These are phyloP conservation scores for Carettochelys insculpta DNA, from an alignment of 2,113 vertebrate species.

Conservation along the genomic window DNA sequence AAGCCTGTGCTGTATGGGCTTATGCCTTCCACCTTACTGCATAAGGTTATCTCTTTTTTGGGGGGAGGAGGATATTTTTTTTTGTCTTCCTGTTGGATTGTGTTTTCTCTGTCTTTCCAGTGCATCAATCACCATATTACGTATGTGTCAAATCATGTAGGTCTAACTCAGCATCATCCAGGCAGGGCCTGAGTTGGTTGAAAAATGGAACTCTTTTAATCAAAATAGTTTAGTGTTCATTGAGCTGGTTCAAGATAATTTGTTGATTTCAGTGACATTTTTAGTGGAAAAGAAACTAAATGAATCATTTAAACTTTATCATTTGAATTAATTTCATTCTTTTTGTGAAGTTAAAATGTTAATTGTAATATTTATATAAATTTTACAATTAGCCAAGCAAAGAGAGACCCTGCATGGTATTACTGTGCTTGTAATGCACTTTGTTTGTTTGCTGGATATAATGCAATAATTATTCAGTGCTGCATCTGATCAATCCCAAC, in stretches of 20 bases:
- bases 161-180: no score
- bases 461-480: background rate
- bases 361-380: background rate
- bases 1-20: no score
- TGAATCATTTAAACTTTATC: background rate
- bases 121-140: no score
- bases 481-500: background rate
- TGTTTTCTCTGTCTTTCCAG: no score
- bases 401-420: background rate
- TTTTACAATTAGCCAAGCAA: background rate
- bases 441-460: background rate
- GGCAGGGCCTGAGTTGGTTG: no score
- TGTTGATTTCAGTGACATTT: background rate
- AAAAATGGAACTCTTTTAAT: no score
- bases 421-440: background rate
- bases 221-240: no score
- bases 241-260: background rate
- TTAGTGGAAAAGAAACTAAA: background rate
- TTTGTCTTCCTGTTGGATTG: no score
- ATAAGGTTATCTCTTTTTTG: no score
- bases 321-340: background rate
- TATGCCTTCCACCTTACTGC: no score
- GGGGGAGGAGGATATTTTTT: no score
- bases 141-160: no score
- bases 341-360: background rate